Conservation (phyloP, 2,888 invertebrate species). For the Hyles lineata region DNA sequence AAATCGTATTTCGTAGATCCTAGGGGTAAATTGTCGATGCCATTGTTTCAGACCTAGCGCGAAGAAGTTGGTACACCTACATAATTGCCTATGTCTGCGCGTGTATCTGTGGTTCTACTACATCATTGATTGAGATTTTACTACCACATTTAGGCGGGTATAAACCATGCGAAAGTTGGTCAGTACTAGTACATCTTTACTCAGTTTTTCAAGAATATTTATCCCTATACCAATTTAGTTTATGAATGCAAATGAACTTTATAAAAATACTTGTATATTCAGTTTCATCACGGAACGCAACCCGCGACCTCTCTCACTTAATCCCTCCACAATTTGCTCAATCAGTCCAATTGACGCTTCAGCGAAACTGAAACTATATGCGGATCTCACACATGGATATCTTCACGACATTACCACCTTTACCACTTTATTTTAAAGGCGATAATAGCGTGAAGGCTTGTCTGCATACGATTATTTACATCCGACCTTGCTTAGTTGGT, state of each 20-base stretch:
- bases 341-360: constrained; percentile 29
- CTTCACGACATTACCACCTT: not conserved
- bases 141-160: too few species aligned
- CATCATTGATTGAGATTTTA: too few species aligned
- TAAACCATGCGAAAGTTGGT: too few species aligned
- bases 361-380: constrained; percentile 26
- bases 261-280: not conserved
- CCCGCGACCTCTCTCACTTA: constrained; percentile 7
- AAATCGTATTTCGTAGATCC: too few species aligned
- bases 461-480: not conserved
- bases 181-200: too few species aligned
- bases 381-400: not conserved
- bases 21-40: too few species aligned
- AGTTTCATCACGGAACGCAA: not conserved
- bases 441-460: not conserved
- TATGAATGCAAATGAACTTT: not conserved
- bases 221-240: too few species aligned
- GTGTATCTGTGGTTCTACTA: too few species aligned
- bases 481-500: constrained; percentile 14
- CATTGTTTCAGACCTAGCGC: too few species aligned
- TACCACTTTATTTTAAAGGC: not conserved
- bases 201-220: too few species aligned
- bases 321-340: constrained; percentile 29
- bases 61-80: too few species aligned
- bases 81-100: too few species aligned